Conservation (phyloP, 2,113 vertebrate genomes). For the Gasterosteus nipponicus region DNA sequence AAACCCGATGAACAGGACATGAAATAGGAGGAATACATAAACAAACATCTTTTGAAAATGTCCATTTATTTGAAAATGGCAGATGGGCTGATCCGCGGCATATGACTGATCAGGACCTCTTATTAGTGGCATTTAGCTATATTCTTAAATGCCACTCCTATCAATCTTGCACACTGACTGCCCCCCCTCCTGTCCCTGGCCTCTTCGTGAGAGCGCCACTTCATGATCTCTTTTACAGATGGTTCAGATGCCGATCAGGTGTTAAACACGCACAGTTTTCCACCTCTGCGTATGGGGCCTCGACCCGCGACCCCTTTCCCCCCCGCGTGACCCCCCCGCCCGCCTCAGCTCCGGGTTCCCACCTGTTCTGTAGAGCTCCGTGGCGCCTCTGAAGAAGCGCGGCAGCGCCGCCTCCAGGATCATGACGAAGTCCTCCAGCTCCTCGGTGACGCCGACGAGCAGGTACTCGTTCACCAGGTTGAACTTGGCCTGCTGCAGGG, state of each 20-base stretch:
- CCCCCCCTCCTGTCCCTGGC: too few species aligned
- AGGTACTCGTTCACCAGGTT: constrained; percentile 97
- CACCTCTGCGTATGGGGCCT: too few species aligned
- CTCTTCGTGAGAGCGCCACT: too few species aligned
- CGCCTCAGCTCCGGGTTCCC: constrained; percentile 23
- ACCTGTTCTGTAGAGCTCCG: constrained; percentile 95
- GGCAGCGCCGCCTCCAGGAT: constrained; percentile 94
- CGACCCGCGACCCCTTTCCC: too few species aligned
- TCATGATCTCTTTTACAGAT: too few species aligned
- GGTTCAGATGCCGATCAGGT: too few species aligned
- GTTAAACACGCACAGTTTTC: too few species aligned
- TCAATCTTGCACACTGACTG: neutral
- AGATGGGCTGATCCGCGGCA: neutral
- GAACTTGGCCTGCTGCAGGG: constrained; percentile 97
- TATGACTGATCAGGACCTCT: neutral
- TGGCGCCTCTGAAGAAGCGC: constrained; percentile 95
- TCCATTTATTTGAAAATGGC: neutral
- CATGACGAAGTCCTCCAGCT: constrained; percentile 99
- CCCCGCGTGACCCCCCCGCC: too few species aligned
- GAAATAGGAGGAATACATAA: too few species aligned
- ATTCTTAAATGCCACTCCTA: neutral
- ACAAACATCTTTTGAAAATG: neutral
- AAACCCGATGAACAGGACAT: neutral
- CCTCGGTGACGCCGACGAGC: constrained; percentile 96
- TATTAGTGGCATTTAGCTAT: neutral